Percentiles rank a stretch among this genome's conserved stretches.
Evolutionary conservation across 2,888 invertebrate genomes (phyloP).

Genomic region (Spatulosminthurus flaviceps): DNA sequence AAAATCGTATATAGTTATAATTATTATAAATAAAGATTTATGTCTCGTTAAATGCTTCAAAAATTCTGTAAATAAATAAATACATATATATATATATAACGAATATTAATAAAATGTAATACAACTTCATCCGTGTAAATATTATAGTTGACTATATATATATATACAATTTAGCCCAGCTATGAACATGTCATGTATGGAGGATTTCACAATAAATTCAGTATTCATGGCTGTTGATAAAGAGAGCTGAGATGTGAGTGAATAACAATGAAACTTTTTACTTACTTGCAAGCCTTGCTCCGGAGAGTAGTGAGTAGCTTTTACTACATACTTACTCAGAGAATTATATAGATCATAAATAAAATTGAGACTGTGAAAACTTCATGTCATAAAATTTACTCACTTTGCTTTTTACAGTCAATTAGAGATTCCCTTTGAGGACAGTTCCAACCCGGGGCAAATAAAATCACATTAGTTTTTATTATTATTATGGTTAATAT

Average conservation of each 20-base stretch:
- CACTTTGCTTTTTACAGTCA: neutral
- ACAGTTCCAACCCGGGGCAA: too few species aligned
- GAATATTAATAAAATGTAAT: too few species aligned
- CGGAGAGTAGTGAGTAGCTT: too few species aligned
- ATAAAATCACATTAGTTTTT: too few species aligned
- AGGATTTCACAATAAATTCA: conserved; percentile 1
- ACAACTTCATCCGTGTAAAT: too few species aligned
- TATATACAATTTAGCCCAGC: neutral
- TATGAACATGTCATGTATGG: neutral
- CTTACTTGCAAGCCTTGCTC: neutral
- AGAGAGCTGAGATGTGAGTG: neutral
- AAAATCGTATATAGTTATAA: too few species aligned
- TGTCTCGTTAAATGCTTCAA: too few species aligned
- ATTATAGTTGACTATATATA: too few species aligned
- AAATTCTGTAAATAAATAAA: neutral
- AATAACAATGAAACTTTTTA: neutral
- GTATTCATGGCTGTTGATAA: neutral
- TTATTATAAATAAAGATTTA: too few species aligned
- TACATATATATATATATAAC: too few species aligned
- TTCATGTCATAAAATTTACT: neutral
- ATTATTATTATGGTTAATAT: too few species aligned
- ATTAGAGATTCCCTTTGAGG: neutral
- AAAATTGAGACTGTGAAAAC: neutral
- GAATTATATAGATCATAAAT: neutral
- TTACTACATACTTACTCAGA: neutral